Percentiles rank a stretch among this genome's conserved stretches.
Evolutionary conservation across 2,113 vertebrate species (phyloP).

Genomic region (Sterna hirundo): DNA sequence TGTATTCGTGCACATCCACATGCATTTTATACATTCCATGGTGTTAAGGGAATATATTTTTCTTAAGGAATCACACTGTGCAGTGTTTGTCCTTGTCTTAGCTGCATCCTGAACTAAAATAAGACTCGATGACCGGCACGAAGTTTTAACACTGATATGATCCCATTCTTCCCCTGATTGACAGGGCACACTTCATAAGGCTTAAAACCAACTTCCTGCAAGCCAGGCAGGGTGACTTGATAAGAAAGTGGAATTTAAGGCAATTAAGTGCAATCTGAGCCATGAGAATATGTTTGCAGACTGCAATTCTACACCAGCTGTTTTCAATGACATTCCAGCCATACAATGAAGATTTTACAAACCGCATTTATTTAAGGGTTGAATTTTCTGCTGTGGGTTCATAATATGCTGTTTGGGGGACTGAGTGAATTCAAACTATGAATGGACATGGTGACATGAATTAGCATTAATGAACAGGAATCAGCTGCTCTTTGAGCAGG

Average conservation of each 20-base stretch:
- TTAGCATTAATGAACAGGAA: constrained; percentile 4
- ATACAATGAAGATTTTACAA: constrained; percentile 63
- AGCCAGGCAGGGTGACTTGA: constrained; percentile 64
- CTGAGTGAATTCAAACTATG: not conserved
- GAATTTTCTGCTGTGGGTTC: constrained; percentile 19
- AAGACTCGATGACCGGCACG: not conserved
- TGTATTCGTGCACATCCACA: constrained; percentile 12
- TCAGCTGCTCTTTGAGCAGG: not conserved
- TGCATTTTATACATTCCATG: constrained; percentile 18
- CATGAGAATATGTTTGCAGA: constrained; percentile 60
- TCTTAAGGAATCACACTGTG: constrained; percentile 30
- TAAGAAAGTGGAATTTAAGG: constrained; percentile 71
- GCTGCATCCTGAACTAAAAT: constrained; percentile 13
- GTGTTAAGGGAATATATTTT: constrained; percentile 45
- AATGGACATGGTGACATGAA: constrained; percentile 2
- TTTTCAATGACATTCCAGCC: constrained; percentile 71
- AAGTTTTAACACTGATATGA: constrained; percentile 29
- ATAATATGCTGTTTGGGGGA: not conserved
- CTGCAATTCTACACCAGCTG: constrained; percentile 59
- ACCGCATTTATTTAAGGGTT: constrained; percentile 36
- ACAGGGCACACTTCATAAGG: constrained; percentile 62
- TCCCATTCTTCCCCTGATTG: constrained; percentile 56
- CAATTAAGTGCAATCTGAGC: constrained; percentile 72
- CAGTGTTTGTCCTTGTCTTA: constrained; percentile 35
- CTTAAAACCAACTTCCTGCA: constrained; percentile 69